A percentile compares a stretch with the other conserved stretches of the same genome.
Conservation (phyloP, 2,888 invertebrate species). For the Chesias legatella region DNA sequence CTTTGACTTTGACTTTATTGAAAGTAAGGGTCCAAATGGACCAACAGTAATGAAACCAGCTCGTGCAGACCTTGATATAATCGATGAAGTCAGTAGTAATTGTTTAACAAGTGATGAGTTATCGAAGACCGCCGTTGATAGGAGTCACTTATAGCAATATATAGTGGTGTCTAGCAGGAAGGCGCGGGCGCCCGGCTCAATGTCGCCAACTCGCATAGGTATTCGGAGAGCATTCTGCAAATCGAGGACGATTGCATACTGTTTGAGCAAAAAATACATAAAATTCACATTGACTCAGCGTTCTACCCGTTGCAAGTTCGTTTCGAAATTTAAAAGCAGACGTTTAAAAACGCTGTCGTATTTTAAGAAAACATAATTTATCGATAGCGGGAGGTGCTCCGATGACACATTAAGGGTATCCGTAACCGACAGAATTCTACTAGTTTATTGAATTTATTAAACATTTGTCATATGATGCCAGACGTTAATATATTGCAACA, state of each 20-base stretch:
- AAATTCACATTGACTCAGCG: constrained; percentile 5
- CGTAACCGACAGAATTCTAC: constrained; percentile 27
- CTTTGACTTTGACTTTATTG: too few relatives aligned
- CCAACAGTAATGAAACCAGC: too few relatives aligned
- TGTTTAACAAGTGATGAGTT: constrained; percentile 16
- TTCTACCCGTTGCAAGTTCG: constrained; percentile 6
- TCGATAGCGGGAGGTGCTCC: constrained; percentile 23
- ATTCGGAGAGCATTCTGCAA: constrained; percentile 37
- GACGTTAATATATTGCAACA: constrained; percentile 24
- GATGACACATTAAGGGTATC: constrained; percentile 35
- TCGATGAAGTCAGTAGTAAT: background rate
- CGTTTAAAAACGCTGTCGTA: constrained; percentile 10
- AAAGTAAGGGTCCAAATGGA: too few relatives aligned
- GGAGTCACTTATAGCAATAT: constrained; percentile 33
- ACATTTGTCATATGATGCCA: constrained; percentile 26
- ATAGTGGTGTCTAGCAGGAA: constrained; percentile 40
- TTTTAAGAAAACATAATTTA: constrained; percentile 33
- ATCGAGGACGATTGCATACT: constrained; percentile 33
- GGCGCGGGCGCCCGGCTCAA: constrained; percentile 35
- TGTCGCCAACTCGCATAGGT: constrained; percentile 48
- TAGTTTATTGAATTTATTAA: constrained; percentile 33
- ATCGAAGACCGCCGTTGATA: constrained; percentile 33
- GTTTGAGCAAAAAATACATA: constrained; percentile 14
- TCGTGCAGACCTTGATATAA: too few relatives aligned
- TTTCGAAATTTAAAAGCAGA: constrained; percentile 6